A percentile compares a stretch with the other conserved stretches of the same genome.
Conservation (phyloP, 1,140 invertebrate genomes). For the Brachionus manjavacas region DNA sequence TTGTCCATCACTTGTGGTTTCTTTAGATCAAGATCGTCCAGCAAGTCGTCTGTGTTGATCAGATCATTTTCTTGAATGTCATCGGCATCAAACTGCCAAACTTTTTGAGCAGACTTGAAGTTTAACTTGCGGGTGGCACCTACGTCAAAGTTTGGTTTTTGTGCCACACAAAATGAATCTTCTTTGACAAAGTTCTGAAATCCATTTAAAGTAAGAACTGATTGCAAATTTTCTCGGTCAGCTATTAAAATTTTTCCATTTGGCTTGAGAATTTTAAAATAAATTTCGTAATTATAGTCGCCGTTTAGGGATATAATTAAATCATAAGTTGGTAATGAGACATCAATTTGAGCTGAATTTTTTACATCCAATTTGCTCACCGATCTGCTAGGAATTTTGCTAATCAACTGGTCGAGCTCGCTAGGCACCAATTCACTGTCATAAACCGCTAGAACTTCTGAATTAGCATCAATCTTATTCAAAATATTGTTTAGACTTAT, state of each 20-base stretch:
- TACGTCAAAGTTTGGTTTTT: slow-evolving; percentile 38
- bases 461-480: not conserved
- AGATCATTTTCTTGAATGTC: slow-evolving; percentile 66
- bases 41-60: slow-evolving; percentile 77
- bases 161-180: slow-evolving; percentile 8
- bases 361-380: not conserved
- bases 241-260: not conserved
- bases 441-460: not conserved
- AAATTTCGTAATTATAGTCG: slow-evolving; percentile 10
- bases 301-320: slow-evolving; percentile 4
- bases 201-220: not conserved
- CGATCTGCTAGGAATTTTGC: not conserved
- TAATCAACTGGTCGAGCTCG: not conserved
- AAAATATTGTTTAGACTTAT: slow-evolving; percentile 23
- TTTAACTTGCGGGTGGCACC: not conserved
- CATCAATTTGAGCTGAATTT: not conserved
- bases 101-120: slow-evolving; percentile 3
- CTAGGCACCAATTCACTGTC: not conserved
- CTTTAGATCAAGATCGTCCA: slow-evolving; percentile 80
- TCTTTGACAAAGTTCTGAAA: not conserved
- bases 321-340: not conserved
- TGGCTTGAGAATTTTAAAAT: slow-evolving; percentile 36
- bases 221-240: slow-evolving; percentile 2
- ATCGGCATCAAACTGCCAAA: slow-evolving; percentile 24
- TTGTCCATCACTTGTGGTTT: slow-evolving; percentile 68